phyloP scores from a whole-genome alignment of 2,797 vertebrate species.

The Hippoglossus hippoglossus region DNA sequence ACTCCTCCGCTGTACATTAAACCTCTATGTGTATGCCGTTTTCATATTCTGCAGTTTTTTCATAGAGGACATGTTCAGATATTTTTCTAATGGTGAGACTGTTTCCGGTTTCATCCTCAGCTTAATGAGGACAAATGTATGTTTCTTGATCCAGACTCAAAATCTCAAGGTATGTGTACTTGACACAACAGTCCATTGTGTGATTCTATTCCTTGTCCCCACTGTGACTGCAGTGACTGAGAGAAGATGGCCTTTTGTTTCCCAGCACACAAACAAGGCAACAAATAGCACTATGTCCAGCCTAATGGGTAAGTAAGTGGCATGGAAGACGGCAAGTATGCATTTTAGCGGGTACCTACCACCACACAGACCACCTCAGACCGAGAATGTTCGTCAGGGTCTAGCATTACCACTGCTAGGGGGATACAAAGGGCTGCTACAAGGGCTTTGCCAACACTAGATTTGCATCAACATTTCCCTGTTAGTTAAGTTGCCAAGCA shows the following conservation, averaged over 20 bases:
- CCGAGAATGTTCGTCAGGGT: no score
- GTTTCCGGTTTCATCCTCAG: background rate
- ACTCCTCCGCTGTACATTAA: background rate
- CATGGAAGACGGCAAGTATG: background rate
- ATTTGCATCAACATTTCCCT: background rate
- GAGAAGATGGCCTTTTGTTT: conserved; percentile 2
- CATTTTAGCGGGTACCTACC: no score
- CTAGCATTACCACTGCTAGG: no score
- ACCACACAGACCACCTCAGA: no score
- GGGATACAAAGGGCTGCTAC: no score
- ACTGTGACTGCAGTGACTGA: conserved; percentile 4
- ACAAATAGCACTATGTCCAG: background rate
- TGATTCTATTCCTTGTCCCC: background rate
- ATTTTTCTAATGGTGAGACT: background rate
- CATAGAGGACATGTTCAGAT: background rate
- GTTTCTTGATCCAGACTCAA: conserved; percentile 6
- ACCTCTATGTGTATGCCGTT: background rate
- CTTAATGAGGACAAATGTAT: background rate
- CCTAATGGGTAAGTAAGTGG: background rate
- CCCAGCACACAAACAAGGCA: conserved; percentile 1
- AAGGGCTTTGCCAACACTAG: background rate
- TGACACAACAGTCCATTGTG: background rate
- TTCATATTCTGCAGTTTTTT: background rate
- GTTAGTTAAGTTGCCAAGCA: background rate
- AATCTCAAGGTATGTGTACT: background rate